A percentile compares a stretch with the other conserved stretches of the same genome.
Conservation (phyloP, 2,797 vertebrate genomes). For the Pagetopsis macropterus region DNA sequence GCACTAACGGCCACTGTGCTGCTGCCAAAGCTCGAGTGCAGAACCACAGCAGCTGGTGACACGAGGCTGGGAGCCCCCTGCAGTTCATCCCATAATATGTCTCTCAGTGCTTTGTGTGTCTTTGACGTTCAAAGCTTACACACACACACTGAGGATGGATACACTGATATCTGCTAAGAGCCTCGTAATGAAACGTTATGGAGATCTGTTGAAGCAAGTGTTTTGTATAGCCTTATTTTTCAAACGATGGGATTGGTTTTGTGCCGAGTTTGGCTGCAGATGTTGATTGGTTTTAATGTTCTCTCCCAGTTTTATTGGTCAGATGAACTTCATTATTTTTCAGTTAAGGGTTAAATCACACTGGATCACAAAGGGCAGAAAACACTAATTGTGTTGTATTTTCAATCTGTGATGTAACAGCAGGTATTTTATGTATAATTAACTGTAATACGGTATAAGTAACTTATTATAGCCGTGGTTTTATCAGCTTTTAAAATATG, state of each 20-base stretch:
- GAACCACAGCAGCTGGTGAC: constrained; percentile 78
- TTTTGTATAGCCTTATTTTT: constrained; percentile 47
- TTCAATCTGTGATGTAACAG: constrained; percentile 26
- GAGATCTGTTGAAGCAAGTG: constrained; percentile 28
- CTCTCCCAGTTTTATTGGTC: constrained; percentile 80
- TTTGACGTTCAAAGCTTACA: constrained; percentile 3
- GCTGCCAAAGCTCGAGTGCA: constrained; percentile 78
- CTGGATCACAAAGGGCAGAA: constrained; percentile 26
- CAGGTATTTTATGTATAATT: constrained; percentile 19
- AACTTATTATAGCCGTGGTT: constrained; percentile 24
- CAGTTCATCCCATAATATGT: constrained; percentile 18
- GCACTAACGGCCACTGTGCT: constrained; percentile 87
- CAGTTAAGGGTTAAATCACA: constrained; percentile 46
- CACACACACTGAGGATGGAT: constrained; percentile 16
- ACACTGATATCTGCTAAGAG: constrained; percentile 34
- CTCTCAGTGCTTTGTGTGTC: constrained; percentile 25
- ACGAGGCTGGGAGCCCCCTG: constrained; percentile 32
- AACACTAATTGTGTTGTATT: constrained; percentile 12
- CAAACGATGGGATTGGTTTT: constrained; percentile 43
- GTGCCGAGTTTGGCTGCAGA: constrained; percentile 38
- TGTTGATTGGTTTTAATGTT: constrained; percentile 57
- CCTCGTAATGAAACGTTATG: constrained; percentile 15
- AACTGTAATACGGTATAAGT: constrained; percentile 9
- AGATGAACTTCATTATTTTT: constrained; percentile 74
- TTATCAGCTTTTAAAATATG: constrained; percentile 37